Conservation (phyloP, 1,140 invertebrate genomes). For the Diorhabda sublineata region DNA sequence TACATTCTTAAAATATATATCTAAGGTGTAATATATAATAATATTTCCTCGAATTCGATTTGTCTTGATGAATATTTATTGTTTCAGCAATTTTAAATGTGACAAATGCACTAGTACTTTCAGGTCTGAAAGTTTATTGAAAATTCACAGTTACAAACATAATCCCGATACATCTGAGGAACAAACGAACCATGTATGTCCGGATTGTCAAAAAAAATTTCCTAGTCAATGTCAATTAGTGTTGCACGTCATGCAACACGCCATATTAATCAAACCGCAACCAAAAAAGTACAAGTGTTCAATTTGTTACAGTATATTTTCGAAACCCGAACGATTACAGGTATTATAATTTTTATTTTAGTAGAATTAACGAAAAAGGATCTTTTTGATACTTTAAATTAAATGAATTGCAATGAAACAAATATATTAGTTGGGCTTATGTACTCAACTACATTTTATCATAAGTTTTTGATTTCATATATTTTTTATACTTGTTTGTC, state of each 20-base stretch:
- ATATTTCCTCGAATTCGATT: too few relatives aligned
- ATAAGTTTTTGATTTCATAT: too few relatives aligned
- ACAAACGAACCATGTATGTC: conserved; percentile 35
- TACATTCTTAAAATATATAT: too few relatives aligned
- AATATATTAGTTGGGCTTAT: too few relatives aligned
- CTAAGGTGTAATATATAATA: too few relatives aligned
- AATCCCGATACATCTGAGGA: conserved; percentile 30
- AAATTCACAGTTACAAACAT: conserved; percentile 35
- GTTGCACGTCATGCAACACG: conserved; percentile 31
- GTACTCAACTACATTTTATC: too few relatives aligned
- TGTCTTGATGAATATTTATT: too few relatives aligned
- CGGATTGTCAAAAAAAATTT: conserved; percentile 36
- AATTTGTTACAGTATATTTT: conserved; percentile 65
- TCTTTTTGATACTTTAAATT: too few relatives aligned
- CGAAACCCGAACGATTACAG: conserved; percentile 57
- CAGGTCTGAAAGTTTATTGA: conserved; percentile 32
- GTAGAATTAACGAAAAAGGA: too few relatives aligned
- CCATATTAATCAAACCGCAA: conserved; percentile 13
- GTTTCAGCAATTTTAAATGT: conserved; percentile 34
- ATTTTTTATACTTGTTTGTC: too few relatives aligned
- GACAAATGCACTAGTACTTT: conserved; percentile 29
- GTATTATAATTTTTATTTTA: conserved; percentile 28
- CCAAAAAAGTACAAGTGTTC: conserved; percentile 50
- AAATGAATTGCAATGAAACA: too few relatives aligned
- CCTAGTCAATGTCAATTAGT: conserved; percentile 35